A percentile compares a stretch with the other conserved stretches of the same genome.
Evolutionary conservation across 2,888 invertebrate genomes (phyloP).

Genomic region (Pristionchus maxplancki): DNA sequence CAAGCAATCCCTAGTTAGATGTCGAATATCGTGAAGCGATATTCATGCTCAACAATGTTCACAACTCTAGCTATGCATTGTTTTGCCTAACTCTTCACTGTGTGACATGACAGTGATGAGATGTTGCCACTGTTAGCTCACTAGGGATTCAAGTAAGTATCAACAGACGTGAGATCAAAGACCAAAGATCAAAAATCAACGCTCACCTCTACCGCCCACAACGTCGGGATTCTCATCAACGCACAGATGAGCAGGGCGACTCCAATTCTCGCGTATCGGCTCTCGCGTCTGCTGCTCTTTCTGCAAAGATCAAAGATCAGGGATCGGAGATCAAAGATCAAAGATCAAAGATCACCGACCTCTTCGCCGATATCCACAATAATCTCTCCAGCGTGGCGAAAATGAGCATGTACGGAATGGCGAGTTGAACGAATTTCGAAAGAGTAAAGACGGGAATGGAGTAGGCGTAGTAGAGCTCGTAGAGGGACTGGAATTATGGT

Average conservation of each 20-base stretch:
- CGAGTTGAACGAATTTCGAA: slow-evolving; percentile 68
- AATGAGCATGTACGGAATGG: slow-evolving; percentile 77
- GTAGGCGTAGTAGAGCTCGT: slow-evolving; percentile 74
- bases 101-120: background rate
- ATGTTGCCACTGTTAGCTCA: background rate
- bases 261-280: slow-evolving; percentile 69
- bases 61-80: background rate
- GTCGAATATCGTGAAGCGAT: too few species aligned
- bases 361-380: slow-evolving; percentile 66
- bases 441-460: slow-evolving; percentile 73
- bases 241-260: slow-evolving; percentile 64
- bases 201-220: slow-evolving; percentile 65
- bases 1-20: too few species aligned
- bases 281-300: slow-evolving; percentile 60
- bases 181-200: background rate
- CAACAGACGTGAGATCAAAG: background rate
- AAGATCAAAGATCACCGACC: background rate
- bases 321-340: background rate
- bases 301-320: slow-evolving; percentile 7
- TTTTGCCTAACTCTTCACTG: background rate
- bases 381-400: slow-evolving; percentile 76
- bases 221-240: slow-evolving; percentile 67
- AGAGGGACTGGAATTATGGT: slow-evolving; percentile 61
- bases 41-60: too few species aligned
- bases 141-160: too few species aligned